Conservation (phyloP, 2,888 invertebrate genomes). For the Rhodophaea formosa region DNA sequence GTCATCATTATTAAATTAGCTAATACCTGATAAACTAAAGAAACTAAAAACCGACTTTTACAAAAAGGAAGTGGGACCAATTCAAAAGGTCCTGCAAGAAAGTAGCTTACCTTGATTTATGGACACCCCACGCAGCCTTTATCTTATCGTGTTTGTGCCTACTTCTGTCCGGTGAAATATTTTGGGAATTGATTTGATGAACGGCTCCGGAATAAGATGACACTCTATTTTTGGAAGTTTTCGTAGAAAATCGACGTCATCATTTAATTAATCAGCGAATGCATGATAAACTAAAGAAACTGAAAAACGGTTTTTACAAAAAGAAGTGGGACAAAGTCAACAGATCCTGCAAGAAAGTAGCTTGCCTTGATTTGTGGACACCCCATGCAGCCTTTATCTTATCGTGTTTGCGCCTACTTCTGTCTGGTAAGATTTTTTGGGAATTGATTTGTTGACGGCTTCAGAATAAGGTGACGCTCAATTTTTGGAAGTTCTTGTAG, state of each 20-base stretch:
- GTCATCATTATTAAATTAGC: too few species aligned
- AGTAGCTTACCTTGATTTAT: background rate
- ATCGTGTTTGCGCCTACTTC: slow-evolving; percentile 14
- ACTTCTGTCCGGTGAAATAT: slow-evolving; percentile 6
- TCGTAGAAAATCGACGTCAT: too few species aligned
- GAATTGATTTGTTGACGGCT: slow-evolving; percentile 9
- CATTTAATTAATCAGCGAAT: too few species aligned
- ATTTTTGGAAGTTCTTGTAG: too few species aligned
- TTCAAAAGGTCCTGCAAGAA: background rate
- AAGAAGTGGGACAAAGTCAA: background rate
- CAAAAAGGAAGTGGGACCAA: background rate
- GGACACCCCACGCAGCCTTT: slow-evolving; percentile 15
- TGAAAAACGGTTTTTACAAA: too few species aligned
- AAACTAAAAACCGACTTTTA: too few species aligned
- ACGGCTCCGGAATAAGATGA: slow-evolving; percentile 1
- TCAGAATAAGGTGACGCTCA: background rate
- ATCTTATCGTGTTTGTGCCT: slow-evolving; percentile 15
- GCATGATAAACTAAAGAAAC: too few species aligned
- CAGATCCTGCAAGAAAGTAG: background rate
- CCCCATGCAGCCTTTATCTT: slow-evolving; percentile 14
- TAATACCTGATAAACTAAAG: too few species aligned
- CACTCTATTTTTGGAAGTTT: too few species aligned
- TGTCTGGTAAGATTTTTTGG: slow-evolving; percentile 4
- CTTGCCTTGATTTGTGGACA: slow-evolving; percentile 6
- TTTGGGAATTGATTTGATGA: slow-evolving; percentile 11